Conservation (phyloP, 2,888 invertebrate genomes). For the Colletes collaris region DNA sequence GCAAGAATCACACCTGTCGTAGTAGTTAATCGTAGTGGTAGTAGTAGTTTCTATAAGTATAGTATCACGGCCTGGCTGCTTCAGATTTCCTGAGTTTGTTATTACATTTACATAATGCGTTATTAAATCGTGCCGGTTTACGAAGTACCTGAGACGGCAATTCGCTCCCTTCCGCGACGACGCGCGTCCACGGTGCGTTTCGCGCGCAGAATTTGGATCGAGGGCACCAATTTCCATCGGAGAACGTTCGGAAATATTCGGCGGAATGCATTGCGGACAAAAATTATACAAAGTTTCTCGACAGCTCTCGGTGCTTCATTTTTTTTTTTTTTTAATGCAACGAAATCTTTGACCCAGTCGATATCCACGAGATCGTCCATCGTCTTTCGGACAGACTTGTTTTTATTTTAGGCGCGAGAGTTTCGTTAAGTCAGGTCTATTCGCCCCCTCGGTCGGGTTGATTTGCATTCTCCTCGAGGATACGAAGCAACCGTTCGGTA, state of each 20-base stretch:
- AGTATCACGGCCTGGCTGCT: conserved; percentile 83
- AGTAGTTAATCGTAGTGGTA: conserved; percentile 66
- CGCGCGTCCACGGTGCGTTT: conserved; percentile 1
- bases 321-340: not conserved
- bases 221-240: not conserved
- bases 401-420: conserved; percentile 2
- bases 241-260: too few relatives aligned
- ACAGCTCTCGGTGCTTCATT: not conserved
- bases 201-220: not conserved
- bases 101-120: conserved; percentile 76
- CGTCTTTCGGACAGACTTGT: not conserved
- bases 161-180: conserved; percentile 50
- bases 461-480: conserved; percentile 49
- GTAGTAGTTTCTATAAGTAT: conserved; percentile 79
- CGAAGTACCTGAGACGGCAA: conserved; percentile 75
- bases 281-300: not conserved
- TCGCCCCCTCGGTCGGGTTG: not conserved
- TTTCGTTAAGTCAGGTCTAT: conserved; percentile 25
- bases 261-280: not conserved
- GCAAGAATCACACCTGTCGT: conserved; percentile 63
- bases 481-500: conserved; percentile 10
- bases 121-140: conserved; percentile 68
- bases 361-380: not conserved
- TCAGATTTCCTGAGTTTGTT: conserved; percentile 83
- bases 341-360: not conserved